A percentile compares a stretch with the other conserved stretches of the same genome.
These are phyloP conservation scores for Panthera uncia DNA, from an alignment of 2,113 vertebrate genomes.

Conservation along the genomic window DNA sequence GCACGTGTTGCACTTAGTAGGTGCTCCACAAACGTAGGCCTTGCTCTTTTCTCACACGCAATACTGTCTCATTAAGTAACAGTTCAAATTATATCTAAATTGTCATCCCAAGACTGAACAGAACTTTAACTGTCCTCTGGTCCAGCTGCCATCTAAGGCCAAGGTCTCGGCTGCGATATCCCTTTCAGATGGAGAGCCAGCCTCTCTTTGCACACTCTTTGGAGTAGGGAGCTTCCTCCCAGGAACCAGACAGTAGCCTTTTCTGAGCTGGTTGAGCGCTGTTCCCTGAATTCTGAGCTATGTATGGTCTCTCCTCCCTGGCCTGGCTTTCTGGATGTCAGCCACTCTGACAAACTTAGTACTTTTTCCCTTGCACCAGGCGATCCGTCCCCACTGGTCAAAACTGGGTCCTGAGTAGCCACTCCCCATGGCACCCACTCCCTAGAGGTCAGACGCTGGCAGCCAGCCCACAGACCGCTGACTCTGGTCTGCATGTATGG, in stretches of 20 bases:
- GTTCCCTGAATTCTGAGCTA: background rate
- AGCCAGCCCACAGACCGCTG: background rate
- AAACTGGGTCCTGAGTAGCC: background rate
- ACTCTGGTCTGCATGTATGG: background rate
- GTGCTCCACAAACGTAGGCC: accelerated
- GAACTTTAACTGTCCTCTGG: background rate
- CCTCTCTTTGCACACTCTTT: background rate
- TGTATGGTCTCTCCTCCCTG: background rate
- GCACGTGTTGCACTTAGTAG: background rate
- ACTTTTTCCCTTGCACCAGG: background rate
- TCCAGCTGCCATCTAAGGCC: background rate
- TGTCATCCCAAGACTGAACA: background rate
- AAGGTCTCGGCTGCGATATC: background rate
- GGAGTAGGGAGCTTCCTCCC: background rate
- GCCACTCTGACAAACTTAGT: background rate
- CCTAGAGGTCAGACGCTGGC: background rate
- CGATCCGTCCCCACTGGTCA: background rate
- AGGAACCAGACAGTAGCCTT: background rate
- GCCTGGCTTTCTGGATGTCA: background rate
- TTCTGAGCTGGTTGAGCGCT: accelerated
- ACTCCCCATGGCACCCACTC: background rate
- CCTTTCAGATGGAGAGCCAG: background rate
- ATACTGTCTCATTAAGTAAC: background rate
- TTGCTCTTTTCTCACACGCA: background rate
- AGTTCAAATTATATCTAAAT: background rate